Base-by-base conservation (phyloP, 2,797 vertebrate species). In the Okamejei kenojei region DNA sequence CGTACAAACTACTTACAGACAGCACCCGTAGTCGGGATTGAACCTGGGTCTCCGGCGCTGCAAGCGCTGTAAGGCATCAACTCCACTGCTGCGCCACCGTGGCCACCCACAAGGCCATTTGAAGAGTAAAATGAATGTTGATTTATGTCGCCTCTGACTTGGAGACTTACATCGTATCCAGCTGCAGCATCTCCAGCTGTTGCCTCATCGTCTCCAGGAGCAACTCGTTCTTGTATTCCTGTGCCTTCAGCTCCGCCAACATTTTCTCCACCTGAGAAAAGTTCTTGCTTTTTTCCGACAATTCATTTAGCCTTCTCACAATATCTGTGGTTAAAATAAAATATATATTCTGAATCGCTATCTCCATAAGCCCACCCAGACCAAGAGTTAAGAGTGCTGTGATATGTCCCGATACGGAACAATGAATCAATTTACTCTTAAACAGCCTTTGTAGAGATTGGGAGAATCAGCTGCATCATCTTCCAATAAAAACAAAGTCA, bases 211-310 rank as follows among this genome's bases (percentile, higher is more conserved):
- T 68, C 90, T 94, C 93, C 88, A 95, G 94, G 7, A 95, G 93
- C 0, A 74, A 77, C 58, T 94, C 93, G 94, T 95, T 95, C 63
- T 94, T 95, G 93, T 94, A 94, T 93, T 95, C 95, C 38, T 95
- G 94, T 29, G 92, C 94, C 90, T 93, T 94, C 93, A 95, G 93
- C 77, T 95, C 94, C 7, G 86, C 93, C 81, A 95, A 93, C 94
- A 94, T 95, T 93, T 93, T 94, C 93, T 95, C 94, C 8, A 95
- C 93, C 38, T 94, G 94, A n/a, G 93, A 93, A 76, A 94, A 93
- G 93, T 94, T 94, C 93, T 80, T 94, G 35, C 35, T 94, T 74
- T 94, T 93, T 61, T 93, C 92, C 32, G 93, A 78, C 93, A 94
- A 78, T 93, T 94, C 94, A 93, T 94, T 94, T 88, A 95, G 91